Evolutionary conservation across 1,140 invertebrate genomes (phyloP).

Genomic region (Caerostris darwini): DNA sequence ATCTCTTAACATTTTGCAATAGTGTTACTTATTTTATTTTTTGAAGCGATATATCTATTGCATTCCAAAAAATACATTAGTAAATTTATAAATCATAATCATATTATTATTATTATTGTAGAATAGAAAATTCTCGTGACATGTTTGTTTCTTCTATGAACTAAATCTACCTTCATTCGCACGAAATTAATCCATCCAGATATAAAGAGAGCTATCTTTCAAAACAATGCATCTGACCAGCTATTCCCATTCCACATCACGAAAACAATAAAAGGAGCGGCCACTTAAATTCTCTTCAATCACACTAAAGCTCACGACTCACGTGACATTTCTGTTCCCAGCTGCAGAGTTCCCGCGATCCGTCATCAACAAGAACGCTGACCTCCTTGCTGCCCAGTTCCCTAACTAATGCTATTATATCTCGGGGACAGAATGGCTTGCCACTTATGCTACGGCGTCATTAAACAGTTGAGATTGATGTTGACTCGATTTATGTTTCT

Average conservation of each 20-base stretch:
- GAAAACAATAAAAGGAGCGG: conserved; percentile 22
- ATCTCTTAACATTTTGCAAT: no score
- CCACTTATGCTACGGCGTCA: conserved; percentile 20
- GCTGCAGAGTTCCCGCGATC: conserved; percentile 39
- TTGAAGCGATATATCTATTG: no score
- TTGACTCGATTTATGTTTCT: not conserved
- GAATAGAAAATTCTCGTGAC: no score
- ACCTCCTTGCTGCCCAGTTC: not conserved
- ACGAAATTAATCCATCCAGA: no score
- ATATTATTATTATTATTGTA: no score
- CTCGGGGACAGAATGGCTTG: conserved; percentile 2
- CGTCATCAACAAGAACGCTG: conserved; percentile 9
- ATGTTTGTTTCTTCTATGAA: no score
- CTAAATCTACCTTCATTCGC: no score
- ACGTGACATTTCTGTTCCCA: conserved; percentile 39
- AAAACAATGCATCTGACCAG: not conserved
- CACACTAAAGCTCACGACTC: conserved; percentile 26
- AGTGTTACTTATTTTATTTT: no score
- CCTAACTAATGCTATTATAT: conserved; percentile 11
- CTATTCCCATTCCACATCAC: not conserved
- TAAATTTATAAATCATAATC: no score
- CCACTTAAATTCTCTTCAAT: conserved; percentile 47
- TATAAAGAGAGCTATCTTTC: not conserved
- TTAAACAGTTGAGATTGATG: conserved; percentile 41
- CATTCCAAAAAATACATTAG: no score